Base-by-base conservation (phyloP, 2,888 invertebrate species). In the Nudaria mundana region DNA sequence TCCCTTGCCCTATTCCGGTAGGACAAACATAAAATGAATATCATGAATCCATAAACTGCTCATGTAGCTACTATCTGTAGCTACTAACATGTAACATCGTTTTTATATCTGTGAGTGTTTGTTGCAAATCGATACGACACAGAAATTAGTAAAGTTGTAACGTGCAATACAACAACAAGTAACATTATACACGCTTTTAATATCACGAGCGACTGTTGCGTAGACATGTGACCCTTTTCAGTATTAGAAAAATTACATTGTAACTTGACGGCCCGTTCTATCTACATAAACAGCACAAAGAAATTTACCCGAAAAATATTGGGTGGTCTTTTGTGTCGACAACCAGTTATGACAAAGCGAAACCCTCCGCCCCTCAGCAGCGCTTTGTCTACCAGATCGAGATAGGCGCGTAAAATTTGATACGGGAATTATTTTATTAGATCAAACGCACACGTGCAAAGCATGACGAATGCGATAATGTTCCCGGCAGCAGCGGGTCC, bases 351-450 rank as follows among this genome's bases (percentile, higher is more conserved):
- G 75, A 86, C 83, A 85, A 85, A 84, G 81, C 78, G 78, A 71
- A 75, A 77, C 81, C 78, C 73, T 70, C 71, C 71, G 76, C 76
- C 80, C 77, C 71, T 72, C 71, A 56, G 63, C 63, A 49, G 66
- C 38, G 65, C 82, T 85, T 86, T 87, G 86, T 87, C 84, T 85
- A 76, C 76, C 73, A 82, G 76, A 86, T 86, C 88, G 77, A 81
- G 87, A 86, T 87, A 87, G 79, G 76, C 79, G 85, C 76, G 81
- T 84, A 82, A 80, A 86, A 88, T 88, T 88, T 79, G 86, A 87
- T 85, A 85, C 87, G 86, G 86, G 86, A 86, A 87, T 87, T 83
- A 87, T 85, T 85, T 82, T 84, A 87, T 86, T 87, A 84, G 85
- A 82, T 84, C 76, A 72, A 76, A 72, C 74, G 77, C 72, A 84